Conservation (phyloP, 2,797 vertebrate genomes). For the Catostomus latipinnis region DNA sequence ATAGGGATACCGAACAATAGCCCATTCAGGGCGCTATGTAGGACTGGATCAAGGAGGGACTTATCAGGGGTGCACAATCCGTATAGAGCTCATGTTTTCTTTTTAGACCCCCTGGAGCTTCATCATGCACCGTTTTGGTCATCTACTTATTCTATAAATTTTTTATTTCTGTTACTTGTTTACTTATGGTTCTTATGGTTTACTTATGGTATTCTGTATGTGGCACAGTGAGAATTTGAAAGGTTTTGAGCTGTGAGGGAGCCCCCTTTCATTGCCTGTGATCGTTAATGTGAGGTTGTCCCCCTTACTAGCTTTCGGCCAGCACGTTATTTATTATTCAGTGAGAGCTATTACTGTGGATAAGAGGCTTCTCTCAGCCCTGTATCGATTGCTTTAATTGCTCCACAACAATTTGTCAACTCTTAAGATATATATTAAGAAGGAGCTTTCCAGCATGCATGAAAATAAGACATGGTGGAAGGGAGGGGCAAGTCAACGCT, state of each 20-base stretch:
- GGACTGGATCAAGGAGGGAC: slow-evolving; percentile 14
- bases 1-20: slow-evolving; percentile 51
- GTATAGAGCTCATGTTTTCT: not conserved
- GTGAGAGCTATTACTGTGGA: slow-evolving; percentile 82
- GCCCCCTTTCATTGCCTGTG: slow-evolving; percentile 47
- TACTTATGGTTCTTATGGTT: not conserved
- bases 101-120: not conserved
- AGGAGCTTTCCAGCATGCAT: slow-evolving; percentile 66
- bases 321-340: slow-evolving; percentile 81
- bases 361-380: slow-evolving; percentile 79
- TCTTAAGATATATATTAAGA: slow-evolving; percentile 83
- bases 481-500: slow-evolving; percentile 42
- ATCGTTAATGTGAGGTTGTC: slow-evolving; percentile 63
- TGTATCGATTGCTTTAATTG: slow-evolving; percentile 83
- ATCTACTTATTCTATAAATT: not conserved
- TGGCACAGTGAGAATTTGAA: slow-evolving; percentile 37
- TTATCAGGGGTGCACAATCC: not conserved
- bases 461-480: slow-evolving; percentile 65
- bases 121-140: not conserved
- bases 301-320: slow-evolving; percentile 59
- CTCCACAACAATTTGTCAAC: slow-evolving; percentile 81
- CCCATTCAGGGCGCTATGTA: slow-evolving; percentile 39
- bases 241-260: slow-evolving; percentile 44
- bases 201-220: not conserved
- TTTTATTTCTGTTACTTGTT: not conserved